phyloP scores from a whole-genome alignment of 2,797 vertebrate genomes.

The Tangara arthus region DNA sequence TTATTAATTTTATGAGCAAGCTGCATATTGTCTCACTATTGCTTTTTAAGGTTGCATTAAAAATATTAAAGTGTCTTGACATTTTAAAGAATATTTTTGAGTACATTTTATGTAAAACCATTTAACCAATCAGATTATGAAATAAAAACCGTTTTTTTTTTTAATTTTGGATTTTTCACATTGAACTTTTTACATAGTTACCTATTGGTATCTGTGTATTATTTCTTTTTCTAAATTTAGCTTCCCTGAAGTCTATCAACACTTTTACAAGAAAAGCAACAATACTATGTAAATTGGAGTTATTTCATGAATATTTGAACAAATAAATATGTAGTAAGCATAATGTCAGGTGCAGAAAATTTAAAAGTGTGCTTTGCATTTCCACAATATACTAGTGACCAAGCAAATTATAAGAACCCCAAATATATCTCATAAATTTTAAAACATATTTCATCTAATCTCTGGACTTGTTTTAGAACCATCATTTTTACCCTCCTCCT shows the following conservation, averaged over 20 bases:
- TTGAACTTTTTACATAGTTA: not conserved
- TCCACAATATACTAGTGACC: not conserved
- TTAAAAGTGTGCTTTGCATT: not conserved
- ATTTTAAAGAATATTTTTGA: not conserved
- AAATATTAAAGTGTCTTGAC: not conserved
- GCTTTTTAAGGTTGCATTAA: not conserved
- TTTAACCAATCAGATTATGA: not conserved
- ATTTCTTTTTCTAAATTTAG: not conserved
- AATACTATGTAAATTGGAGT: not conserved
- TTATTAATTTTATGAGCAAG: not conserved
- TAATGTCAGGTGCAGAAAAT: not conserved
- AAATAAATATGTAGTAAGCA: not conserved
- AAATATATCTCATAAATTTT: not conserved
- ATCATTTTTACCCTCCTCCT: not conserved
- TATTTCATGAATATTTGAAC: not conserved
- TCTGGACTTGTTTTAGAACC: not conserved
- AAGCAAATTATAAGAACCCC: not conserved
- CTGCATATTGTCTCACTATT: not conserved
- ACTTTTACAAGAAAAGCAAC: not conserved
- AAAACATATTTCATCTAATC: not conserved
- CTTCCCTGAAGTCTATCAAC: not conserved
- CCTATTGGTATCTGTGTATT: not conserved
- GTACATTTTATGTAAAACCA: not conserved
- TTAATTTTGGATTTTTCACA: not conserved
- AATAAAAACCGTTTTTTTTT: not conserved